Conservation (phyloP, 2,797 vertebrate genomes). For the Ptychobarbus kaznakovi region DNA sequence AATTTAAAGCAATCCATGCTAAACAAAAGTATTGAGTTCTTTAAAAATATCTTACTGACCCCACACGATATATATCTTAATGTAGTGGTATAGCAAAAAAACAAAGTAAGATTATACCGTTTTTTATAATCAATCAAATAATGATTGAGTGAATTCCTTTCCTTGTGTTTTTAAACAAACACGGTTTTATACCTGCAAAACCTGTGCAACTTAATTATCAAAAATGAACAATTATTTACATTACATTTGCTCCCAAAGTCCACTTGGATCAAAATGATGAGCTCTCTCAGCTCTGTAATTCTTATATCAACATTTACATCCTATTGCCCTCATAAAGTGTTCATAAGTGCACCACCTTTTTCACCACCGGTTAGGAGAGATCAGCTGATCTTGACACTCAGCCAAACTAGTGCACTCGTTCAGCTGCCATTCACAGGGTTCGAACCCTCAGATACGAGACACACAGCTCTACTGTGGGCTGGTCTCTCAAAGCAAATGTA, state of each 20-base stretch:
- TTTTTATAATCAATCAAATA: background rate
- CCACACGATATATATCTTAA: background rate
- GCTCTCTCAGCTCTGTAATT: background rate
- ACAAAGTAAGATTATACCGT: too few species aligned
- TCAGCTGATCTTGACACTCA: background rate
- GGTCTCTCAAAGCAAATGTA: background rate
- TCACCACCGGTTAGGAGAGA: background rate
- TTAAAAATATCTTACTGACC: background rate
- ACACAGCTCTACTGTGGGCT: background rate
- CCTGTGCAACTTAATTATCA: background rate
- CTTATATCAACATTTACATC: background rate
- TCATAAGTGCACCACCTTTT: background rate
- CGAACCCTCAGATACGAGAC: background rate
- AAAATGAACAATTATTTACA: background rate
- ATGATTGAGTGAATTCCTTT: background rate
- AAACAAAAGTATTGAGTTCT: background rate
- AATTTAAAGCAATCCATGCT: background rate
- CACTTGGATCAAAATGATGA: background rate
- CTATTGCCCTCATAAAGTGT: background rate
- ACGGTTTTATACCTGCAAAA: background rate
- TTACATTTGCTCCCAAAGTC: background rate
- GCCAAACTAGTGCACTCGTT: background rate
- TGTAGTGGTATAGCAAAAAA: background rate
- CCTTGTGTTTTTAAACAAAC: background rate
- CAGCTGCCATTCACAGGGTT: slow-evolving; percentile 12